These are phyloP conservation scores for Xiphorhynchus erythropygius DNA, from an alignment of 2,797 vertebrate species.

Conservation along the genomic window DNA sequence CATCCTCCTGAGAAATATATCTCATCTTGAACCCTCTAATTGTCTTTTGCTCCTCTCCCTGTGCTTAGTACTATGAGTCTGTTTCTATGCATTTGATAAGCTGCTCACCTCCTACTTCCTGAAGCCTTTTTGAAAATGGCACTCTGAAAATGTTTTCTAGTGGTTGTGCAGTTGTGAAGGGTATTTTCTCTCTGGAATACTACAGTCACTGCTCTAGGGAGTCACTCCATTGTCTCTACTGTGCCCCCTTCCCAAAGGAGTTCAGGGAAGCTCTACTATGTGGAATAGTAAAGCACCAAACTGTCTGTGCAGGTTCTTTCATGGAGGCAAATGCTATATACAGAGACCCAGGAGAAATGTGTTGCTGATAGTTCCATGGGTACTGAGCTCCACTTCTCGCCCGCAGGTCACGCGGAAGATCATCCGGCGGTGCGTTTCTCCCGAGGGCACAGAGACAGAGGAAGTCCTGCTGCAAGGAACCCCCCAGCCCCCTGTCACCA, in stretches of 20 bases:
- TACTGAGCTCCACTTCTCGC: not conserved
- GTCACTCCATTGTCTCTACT: not conserved
- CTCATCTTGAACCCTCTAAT: not conserved
- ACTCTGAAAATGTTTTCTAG: not conserved
- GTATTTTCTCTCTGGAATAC: not conserved
- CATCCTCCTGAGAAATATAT: not conserved
- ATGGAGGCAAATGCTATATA: not conserved
- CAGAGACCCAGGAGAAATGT: not conserved
- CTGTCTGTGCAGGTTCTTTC: not conserved
- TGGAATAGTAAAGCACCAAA: not conserved
- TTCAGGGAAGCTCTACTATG: not conserved
- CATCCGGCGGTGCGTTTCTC: constrained; percentile 85
- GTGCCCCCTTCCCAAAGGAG: not conserved
- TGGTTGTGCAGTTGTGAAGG: not conserved
- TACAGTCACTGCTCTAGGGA: not conserved
- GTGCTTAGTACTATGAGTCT: not conserved
- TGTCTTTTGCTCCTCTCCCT: not conserved
- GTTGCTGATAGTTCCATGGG: not conserved
- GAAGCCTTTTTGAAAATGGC: not conserved
- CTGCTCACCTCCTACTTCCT: not conserved
- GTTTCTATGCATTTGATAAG: not conserved
- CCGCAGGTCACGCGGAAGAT: constrained; percentile 90
- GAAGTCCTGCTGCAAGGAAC: constrained; percentile 86
- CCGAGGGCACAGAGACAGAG: constrained; percentile 87
- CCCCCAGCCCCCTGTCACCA: constrained; percentile 77